These are phyloP conservation scores for Anas flavirostris DNA, from an alignment of 2,797 vertebrate genomes.

Conservation along the genomic window DNA sequence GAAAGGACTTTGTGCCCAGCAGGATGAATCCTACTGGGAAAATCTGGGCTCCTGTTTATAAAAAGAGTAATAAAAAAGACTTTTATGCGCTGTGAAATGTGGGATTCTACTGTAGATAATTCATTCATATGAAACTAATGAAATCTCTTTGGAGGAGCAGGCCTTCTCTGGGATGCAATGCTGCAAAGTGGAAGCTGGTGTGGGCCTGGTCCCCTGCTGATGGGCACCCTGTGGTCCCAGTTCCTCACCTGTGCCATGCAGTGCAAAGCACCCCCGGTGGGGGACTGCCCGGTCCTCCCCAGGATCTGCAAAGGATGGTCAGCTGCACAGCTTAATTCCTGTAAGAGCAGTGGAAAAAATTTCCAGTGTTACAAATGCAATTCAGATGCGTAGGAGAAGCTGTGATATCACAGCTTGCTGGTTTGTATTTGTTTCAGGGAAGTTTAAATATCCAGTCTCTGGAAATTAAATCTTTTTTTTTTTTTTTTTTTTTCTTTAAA, in stretches of 20 bases:
- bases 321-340: neutral
- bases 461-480: neutral
- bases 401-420: neutral
- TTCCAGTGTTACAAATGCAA: neutral
- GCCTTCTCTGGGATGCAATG: neutral
- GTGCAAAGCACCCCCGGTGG: accelerated
- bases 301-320: neutral
- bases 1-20: neutral
- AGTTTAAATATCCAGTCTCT: neutral
- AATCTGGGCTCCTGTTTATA: neutral
- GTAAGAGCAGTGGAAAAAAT: neutral
- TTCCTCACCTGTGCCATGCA: neutral
- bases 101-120: neutral
- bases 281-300: neutral
- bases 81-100: neutral
- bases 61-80: neutral
- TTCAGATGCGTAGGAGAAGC: neutral
- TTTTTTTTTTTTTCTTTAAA: neutral
- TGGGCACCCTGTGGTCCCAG: neutral
- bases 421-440: neutral
- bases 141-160: neutral
- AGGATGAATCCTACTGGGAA: neutral
- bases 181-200: accelerated
- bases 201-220: neutral
- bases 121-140: neutral